Evolutionary conservation across 92 coral and sea anemone species (phyloP).

Genomic region (Porites evermanni): DNA sequence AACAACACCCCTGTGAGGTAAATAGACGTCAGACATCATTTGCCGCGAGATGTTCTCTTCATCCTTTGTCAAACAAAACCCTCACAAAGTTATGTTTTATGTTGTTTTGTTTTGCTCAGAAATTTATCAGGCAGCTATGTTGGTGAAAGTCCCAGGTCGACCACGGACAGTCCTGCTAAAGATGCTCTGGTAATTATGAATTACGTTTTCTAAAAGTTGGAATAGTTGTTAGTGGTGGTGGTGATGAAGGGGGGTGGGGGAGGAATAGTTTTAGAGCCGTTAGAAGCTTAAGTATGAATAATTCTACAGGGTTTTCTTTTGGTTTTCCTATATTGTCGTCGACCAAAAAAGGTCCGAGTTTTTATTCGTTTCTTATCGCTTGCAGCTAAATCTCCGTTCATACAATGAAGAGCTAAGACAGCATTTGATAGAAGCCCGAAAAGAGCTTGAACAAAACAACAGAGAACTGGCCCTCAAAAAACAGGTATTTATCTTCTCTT

Average conservation of each 20-base stretch:
- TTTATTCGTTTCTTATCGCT: not conserved
- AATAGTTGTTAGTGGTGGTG: no score
- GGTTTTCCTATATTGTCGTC: not conserved
- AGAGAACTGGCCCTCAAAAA: slow-evolving; percentile 62
- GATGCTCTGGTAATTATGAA: slow-evolving; percentile 86
- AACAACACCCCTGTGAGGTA: slow-evolving; percentile 90
- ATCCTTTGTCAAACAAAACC: not conserved
- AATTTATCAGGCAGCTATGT: slow-evolving; percentile 72
- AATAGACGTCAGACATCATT: not conserved
- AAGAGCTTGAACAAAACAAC: slow-evolving; percentile 82
- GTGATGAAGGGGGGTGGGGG: not conserved
- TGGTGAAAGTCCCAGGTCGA: slow-evolving; percentile 78
- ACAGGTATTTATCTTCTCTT: slow-evolving; percentile 59
- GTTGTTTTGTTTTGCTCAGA: slow-evolving; percentile 28
- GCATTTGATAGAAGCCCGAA: slow-evolving; percentile 84
- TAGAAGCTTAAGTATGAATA: not conserved
- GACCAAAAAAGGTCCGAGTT: not conserved
- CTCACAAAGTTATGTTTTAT: not conserved
- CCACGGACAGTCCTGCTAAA: slow-evolving; percentile 84
- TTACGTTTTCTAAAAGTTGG: not conserved
- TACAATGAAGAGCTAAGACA: slow-evolving; percentile 92
- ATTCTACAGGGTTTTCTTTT: not conserved
- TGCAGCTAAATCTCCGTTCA: slow-evolving; percentile 82
- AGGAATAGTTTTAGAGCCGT: not conserved
- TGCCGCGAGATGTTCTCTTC: not conserved